Base-by-base conservation (phyloP, 2,113 vertebrate genomes). In the Argyrosomus japonicus region DNA sequence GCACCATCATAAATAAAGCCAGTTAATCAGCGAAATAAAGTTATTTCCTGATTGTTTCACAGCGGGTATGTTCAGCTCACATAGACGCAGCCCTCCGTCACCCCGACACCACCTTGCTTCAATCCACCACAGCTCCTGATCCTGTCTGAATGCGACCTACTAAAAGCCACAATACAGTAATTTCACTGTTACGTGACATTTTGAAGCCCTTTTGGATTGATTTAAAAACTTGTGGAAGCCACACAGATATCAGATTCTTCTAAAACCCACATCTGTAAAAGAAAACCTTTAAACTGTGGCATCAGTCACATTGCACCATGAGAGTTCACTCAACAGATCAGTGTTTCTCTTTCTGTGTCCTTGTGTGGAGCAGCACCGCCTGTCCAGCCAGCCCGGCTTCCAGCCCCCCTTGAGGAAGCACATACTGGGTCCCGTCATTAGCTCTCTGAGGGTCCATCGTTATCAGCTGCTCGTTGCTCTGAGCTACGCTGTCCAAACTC, bases 391-490 rank as follows among this genome's bases (percentile, higher is more conserved):
- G 93, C 74, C 97, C 97, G 0, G 92, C 93, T 17, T 63, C 91
- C 57, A 98, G 86, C 0, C 97, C 97, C 0, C 96, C 97, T 0
- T 75, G 53, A 2, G 97, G 97, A 25, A 98, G 88, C 58, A 97
- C 93, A 1, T 98, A 98, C 1, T 29, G 70, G 3, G 76, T 94
- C 50, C 97, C 96, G 0, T 97, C 95, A 0, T 74, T 23, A 0
- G 90, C 95, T 83, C 96, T 93, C 40, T 92, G 90, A 1, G 97
- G 97, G 15, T 95, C 95, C 87, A 98, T 95, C 27, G 93, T 93
- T 1, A 48, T 95, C 53, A 98, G 95, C 86, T 98, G 97, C n/a
- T 87, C 60, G 21, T 98, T 98, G 91, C 97, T 98, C 3, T 93
- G 89, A 36, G 88, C 90, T 5, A 97, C 63, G 1, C 84, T 86